A percentile compares a stretch with the other conserved stretches of the same genome.
phyloP scores from a whole-genome alignment of 1,140 invertebrate species.

The Anoplolepis gracilipes region DNA sequence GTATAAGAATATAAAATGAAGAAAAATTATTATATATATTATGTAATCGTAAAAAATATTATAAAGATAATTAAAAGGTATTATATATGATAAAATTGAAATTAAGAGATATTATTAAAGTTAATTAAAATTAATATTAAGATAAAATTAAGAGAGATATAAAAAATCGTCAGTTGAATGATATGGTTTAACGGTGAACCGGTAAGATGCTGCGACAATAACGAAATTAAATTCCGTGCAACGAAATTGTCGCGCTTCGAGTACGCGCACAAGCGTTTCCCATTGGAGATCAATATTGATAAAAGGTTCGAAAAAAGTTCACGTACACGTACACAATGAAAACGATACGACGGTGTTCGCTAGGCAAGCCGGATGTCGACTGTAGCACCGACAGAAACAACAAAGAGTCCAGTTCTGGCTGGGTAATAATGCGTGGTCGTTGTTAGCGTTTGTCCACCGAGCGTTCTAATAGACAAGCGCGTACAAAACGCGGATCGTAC shows the following conservation, averaged over 20 bases:
- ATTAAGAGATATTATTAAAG: too few species aligned
- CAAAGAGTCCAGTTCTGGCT: constrained; percentile 68
- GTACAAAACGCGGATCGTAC: constrained; percentile 30
- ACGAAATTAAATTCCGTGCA: background rate
- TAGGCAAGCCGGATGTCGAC: background rate
- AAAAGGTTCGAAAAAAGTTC: constrained; percentile 19
- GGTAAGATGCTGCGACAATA: background rate
- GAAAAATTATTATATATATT: background rate
- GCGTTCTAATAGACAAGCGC: constrained; percentile 78
- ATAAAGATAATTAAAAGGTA: too few species aligned
- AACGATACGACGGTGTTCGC: background rate
- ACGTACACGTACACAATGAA: background rate
- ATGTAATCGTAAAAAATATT: background rate
- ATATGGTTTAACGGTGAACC: too few species aligned
- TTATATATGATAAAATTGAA: too few species aligned
- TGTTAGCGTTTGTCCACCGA: constrained; percentile 69
- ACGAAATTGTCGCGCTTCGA: background rate
- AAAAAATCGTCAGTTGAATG: too few species aligned
- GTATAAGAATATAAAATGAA: background rate
- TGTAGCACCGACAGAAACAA: constrained; percentile 45
- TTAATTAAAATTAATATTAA: too few species aligned
- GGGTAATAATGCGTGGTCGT: constrained; percentile 72
- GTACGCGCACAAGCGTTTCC: background rate
- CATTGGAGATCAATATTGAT: constrained; percentile 6
- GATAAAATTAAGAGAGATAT: too few species aligned